These are phyloP conservation scores for Micromys minutus DNA, from an alignment of 2,113 vertebrate species.

Conservation along the genomic window DNA sequence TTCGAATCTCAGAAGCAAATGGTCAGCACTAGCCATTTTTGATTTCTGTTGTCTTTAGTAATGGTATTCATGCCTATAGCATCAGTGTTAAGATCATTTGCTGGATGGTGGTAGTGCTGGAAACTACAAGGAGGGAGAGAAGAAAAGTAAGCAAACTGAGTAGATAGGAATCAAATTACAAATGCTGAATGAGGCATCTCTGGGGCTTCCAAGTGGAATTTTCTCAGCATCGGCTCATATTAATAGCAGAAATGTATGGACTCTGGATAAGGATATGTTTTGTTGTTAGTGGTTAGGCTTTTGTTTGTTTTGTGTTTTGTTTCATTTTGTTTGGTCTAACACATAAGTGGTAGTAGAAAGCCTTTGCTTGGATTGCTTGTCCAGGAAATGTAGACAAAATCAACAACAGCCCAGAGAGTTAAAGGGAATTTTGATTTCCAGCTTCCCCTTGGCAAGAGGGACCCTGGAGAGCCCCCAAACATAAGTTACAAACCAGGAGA, in stretches of 20 bases:
- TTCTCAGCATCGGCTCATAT: background rate
- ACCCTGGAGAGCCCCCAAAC: background rate
- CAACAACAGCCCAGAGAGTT: background rate
- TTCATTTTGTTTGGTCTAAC: background rate
- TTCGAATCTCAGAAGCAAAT: background rate
- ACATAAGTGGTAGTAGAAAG: background rate
- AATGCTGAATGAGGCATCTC: background rate
- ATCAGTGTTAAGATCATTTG: background rate
- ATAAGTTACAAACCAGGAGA: background rate
- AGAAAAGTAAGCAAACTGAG: background rate
- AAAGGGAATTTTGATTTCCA: background rate
- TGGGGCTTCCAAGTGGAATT: conserved; percentile 1
- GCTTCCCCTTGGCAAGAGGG: background rate
- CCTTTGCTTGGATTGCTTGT: background rate
- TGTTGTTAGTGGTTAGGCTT: background rate
- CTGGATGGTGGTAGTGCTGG: background rate
- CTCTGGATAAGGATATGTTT: background rate
- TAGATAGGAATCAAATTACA: background rate
- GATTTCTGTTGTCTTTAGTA: background rate
- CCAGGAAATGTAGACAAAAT: background rate
- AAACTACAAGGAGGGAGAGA: background rate
- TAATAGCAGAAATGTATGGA: background rate
- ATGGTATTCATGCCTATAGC: background rate
- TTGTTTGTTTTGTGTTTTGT: background rate
- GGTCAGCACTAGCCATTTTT: background rate